Percentiles rank a stretch among this genome's conserved stretches.
phyloP scores from a whole-genome alignment of 2,797 vertebrate species.

The Ambastaia sidthimunki region DNA sequence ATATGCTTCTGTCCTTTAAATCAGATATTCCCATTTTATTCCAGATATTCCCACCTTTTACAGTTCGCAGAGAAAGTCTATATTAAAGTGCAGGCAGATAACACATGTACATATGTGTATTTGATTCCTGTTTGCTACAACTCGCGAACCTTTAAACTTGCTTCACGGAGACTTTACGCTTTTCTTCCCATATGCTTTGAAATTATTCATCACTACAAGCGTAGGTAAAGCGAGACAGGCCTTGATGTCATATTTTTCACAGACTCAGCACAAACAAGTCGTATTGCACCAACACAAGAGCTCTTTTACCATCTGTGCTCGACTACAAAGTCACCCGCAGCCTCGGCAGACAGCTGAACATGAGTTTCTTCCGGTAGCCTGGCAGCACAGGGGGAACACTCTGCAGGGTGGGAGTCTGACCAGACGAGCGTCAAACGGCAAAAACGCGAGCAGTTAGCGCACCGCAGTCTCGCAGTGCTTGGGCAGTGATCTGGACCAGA shows the following conservation, averaged over 20 bases:
- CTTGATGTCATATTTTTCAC: conserved; percentile 61
- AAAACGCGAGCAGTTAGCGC: conserved; percentile 40
- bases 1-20: background rate
- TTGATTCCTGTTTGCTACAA: conserved; percentile 33
- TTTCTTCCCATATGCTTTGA: conserved; percentile 42
- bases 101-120: conserved; percentile 3
- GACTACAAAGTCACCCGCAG: conserved; percentile 63
- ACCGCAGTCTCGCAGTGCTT: conserved; percentile 43
- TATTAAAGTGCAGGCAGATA: background rate
- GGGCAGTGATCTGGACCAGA: conserved; percentile 60
- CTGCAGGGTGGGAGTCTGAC: conserved; percentile 38
- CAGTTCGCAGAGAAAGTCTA: background rate
- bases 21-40: background rate
- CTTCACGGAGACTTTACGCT: conserved; percentile 52
- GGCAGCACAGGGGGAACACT: conserved; percentile 34
- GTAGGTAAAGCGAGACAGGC: conserved; percentile 56
- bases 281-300: conserved; percentile 53
- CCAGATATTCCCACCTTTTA: background rate
- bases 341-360: conserved; percentile 56
- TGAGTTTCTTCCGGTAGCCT: conserved; percentile 24
- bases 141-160: conserved; percentile 25
- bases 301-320: conserved; percentile 66
- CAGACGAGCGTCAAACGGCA: conserved; percentile 38
- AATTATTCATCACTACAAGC: conserved; percentile 62
- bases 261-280: conserved; percentile 64